These are phyloP conservation scores for Cyanocitta stelleri DNA, from an alignment of 2,113 vertebrate species.

Conservation along the genomic window DNA sequence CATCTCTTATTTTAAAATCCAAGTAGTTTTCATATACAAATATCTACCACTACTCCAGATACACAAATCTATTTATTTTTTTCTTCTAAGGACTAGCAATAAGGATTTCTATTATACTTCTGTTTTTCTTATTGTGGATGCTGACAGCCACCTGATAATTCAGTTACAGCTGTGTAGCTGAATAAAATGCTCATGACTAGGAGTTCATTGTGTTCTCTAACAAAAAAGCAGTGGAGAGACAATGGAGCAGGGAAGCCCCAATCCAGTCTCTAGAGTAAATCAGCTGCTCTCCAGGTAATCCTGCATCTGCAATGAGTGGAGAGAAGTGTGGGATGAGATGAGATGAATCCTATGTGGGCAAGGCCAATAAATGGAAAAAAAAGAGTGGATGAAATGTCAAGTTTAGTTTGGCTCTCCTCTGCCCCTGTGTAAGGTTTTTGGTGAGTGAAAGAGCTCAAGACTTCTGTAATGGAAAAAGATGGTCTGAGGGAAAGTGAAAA, in stretches of 20 bases:
- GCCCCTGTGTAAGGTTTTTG: not conserved
- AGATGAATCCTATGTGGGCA: not conserved
- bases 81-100: not conserved
- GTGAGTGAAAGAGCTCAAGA: not conserved
- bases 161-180: not conserved
- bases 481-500: not conserved
- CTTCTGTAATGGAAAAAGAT: conserved; percentile 3
- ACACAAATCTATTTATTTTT: not conserved
- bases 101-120: not conserved
- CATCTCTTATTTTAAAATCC: not conserved
- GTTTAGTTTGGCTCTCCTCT: not conserved
- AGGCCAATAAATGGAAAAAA: not conserved
- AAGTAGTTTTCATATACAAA: not conserved
- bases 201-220: not conserved
- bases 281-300: not conserved
- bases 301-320: not conserved
- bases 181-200: not conserved
- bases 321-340: not conserved
- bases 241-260: not conserved
- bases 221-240: not conserved
- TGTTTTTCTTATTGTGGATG: not conserved
- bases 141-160: not conserved
- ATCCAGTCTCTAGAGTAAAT: not conserved
- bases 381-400: not conserved
- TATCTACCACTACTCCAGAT: not conserved